Evolutionary conservation across 2,797 vertebrate genomes (phyloP).

Genomic region (Semaprochilodus insignis): DNA sequence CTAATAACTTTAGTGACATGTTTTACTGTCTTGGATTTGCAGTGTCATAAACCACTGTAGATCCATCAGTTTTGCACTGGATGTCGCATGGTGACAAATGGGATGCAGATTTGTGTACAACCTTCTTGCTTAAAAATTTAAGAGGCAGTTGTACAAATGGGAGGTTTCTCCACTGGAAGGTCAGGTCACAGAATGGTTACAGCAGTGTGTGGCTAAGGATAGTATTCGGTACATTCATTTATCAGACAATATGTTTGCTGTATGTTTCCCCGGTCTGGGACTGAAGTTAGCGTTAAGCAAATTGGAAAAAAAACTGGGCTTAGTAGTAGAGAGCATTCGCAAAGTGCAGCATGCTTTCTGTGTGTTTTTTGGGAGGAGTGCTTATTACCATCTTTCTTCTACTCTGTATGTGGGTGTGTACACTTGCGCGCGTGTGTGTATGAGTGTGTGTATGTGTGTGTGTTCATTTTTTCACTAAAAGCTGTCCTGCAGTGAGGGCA

Average conservation of each 20-base stretch:
- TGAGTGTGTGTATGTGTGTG: neutral
- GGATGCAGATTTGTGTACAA: neutral
- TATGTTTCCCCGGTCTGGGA: neutral
- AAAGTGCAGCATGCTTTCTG: constrained; percentile 5
- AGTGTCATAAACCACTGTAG: neutral
- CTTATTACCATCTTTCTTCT: neutral
- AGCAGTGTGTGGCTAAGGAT: neutral
- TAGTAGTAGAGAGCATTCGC: neutral
- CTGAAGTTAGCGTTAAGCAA: neutral
- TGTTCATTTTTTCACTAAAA: neutral
- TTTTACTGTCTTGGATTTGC: neutral
- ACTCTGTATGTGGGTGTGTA: neutral
- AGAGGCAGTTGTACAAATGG: neutral
- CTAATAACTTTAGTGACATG: too few relatives aligned
- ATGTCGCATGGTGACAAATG: neutral
- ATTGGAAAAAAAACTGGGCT: neutral
- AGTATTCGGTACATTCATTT: neutral
- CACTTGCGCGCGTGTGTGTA: neutral
- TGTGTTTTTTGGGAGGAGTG: constrained; percentile 27
- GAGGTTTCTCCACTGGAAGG: neutral
- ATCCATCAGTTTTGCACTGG: neutral
- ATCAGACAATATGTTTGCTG: too few relatives aligned
- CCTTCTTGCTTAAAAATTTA: neutral
- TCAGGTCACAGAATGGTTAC: too few relatives aligned
- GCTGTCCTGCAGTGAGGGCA: too few relatives aligned